These are phyloP conservation scores for Myotis brandtii DNA, from an alignment of 2,113 vertebrate genomes.

Conservation along the genomic window DNA sequence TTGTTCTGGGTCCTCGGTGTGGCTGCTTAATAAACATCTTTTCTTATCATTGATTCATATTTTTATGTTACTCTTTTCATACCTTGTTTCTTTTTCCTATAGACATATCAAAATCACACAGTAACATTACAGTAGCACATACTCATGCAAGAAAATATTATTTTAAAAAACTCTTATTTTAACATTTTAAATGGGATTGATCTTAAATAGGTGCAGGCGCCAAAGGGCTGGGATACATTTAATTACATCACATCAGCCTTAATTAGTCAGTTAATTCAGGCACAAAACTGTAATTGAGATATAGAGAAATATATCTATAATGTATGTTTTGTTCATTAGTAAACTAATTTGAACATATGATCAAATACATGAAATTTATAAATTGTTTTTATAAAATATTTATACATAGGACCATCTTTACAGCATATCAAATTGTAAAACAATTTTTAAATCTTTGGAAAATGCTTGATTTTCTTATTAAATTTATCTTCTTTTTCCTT, in stretches of 20 bases:
- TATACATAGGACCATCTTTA: not conserved
- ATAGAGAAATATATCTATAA: not conserved
- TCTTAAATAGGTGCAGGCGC: not conserved
- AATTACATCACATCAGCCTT: slow-evolving; percentile 24
- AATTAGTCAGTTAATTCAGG: slow-evolving; percentile 17
- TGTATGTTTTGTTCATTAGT: not conserved
- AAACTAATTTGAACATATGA: slow-evolving; percentile 17
- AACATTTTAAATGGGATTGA: slow-evolving; percentile 13
- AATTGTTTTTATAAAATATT: slow-evolving; percentile 17
- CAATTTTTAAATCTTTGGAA: not conserved
- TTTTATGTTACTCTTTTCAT: slow-evolving; percentile 12
- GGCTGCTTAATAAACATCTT: slow-evolving; percentile 63
- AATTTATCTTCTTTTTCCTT: not conserved
- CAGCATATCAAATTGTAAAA: not conserved
- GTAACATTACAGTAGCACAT: not conserved
- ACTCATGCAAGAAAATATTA: not conserved
- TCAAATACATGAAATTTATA: not conserved
- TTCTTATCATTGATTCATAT: slow-evolving; percentile 58
- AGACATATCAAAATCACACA: slow-evolving; percentile 16
- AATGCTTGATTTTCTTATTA: not conserved
- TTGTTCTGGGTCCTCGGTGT: slow-evolving; percentile 40
- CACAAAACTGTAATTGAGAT: not conserved
- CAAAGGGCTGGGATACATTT: not conserved
- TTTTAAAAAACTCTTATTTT: slow-evolving; percentile 23
- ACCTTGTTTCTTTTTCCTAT: slow-evolving; percentile 43